Evolutionary conservation across 1,140 invertebrate genomes (phyloP).

Genomic region (Ladona fulva): DNA sequence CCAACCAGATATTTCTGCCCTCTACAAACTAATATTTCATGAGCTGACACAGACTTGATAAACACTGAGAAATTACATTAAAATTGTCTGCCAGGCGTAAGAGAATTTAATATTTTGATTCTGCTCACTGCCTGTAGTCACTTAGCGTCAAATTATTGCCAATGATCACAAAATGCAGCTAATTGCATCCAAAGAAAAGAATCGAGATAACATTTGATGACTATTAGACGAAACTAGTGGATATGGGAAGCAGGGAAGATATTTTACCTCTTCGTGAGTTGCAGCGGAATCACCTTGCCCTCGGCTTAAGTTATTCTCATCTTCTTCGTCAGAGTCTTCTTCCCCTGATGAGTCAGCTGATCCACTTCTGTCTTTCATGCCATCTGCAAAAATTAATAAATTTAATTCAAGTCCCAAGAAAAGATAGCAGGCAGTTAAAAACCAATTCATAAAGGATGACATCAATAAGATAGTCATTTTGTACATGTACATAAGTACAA

Average conservation of each 20-base stretch:
- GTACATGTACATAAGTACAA: too few species aligned
- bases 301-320: constrained; percentile 26
- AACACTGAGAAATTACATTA: background rate
- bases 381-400: constrained; percentile 16
- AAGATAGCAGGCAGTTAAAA: too few species aligned
- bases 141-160: background rate
- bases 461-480: too few species aligned
- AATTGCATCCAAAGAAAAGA: background rate
- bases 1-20: background rate
- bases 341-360: constrained; percentile 65
- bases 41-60: too few species aligned
- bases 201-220: background rate
- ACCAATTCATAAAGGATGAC: too few species aligned
- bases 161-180: background rate
- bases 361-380: constrained; percentile 35
- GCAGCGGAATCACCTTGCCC: background rate
- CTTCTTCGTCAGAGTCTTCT: constrained; percentile 70
- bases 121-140: background rate
- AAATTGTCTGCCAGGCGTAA: background rate
- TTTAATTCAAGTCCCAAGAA: too few species aligned
- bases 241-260: background rate
- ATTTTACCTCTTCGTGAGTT: background rate
- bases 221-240: background rate
- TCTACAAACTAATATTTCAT: too few species aligned
- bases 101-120: background rate